These are phyloP conservation scores for Baronia brevicornis DNA, from an alignment of 2,888 invertebrate species.

Conservation along the genomic window DNA sequence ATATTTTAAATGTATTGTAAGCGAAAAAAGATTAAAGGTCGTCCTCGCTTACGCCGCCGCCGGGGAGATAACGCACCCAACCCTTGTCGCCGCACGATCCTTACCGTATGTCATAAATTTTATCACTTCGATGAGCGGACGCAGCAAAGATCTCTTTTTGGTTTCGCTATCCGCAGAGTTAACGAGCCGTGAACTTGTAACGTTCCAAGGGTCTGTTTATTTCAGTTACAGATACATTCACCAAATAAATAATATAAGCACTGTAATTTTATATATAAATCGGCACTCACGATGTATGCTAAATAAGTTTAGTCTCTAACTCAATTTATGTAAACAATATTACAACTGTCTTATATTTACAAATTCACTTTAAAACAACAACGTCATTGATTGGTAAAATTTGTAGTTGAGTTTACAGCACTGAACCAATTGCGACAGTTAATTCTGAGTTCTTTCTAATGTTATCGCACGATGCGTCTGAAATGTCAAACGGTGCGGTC, in stretches of 20 bases:
- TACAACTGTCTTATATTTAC: conserved; percentile 1
- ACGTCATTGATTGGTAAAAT: conserved; percentile 12
- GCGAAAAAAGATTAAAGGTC: conserved; percentile 31
- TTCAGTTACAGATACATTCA: conserved; percentile 64
- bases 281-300: too few species aligned
- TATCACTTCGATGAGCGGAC: conserved; percentile 67
- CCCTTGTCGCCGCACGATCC: conserved; percentile 64
- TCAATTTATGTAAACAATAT: too few species aligned
- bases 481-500: conserved; percentile 53
- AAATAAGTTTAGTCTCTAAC: too few species aligned
- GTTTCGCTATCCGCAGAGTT: conserved; percentile 51
- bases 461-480: conserved; percentile 52
- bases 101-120: conserved; percentile 74
- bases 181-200: conserved; percentile 67
- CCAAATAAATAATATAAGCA: conserved; percentile 36
- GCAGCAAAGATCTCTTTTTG: conserved; percentile 51
- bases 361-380: conserved; percentile 11
- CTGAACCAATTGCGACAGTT: conserved; percentile 58
- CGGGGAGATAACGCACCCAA: conserved; percentile 52
- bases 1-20: too few species aligned
- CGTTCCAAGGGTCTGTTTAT: conserved; percentile 47
- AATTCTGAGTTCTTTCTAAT: conserved; percentile 49
- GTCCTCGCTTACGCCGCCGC: conserved; percentile 27
- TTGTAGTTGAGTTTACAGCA: conserved; percentile 31
- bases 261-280: conserved; percentile 31